Evolutionary conservation across 2,888 invertebrate species (phyloP).

Genomic region (Xestia rhomboidea): DNA sequence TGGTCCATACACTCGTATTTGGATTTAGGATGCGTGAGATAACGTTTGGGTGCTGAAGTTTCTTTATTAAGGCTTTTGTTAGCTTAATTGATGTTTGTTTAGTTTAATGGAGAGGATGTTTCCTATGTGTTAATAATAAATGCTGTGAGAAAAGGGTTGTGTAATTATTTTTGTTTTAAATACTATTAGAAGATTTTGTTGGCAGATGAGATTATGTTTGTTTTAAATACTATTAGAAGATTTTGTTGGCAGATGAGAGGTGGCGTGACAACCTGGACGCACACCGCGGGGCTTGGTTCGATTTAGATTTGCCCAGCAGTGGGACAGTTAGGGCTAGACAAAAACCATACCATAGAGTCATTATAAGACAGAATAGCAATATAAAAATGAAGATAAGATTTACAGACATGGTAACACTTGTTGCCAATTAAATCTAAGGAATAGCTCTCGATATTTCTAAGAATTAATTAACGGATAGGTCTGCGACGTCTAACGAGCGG

Average conservation of each 20-base stretch:
- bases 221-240: not conserved
- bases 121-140: not conserved
- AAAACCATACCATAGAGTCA: not conserved
- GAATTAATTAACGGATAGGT: constrained; percentile 25
- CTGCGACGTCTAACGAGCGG: constrained; percentile 17
- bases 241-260: not conserved
- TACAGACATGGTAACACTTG: not conserved
- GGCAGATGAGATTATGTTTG: not conserved
- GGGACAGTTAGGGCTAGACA: not conserved
- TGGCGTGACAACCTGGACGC: not conserved
- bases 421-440: constrained; percentile 6
- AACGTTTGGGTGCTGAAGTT: constrained; percentile 20
- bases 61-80: constrained; percentile 25
- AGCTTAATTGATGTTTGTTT: not conserved
- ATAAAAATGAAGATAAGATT: not conserved
- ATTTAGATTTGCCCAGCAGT: not conserved
- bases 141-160: not conserved
- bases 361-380: not conserved
- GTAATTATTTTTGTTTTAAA: not conserved
- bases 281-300: not conserved
- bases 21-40: constrained; percentile 22
- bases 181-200: not conserved
- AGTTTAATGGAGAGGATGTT: not conserved
- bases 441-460: constrained; percentile 1
- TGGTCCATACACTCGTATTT: constrained; percentile 15